Base-by-base conservation (phyloP, 1,140 invertebrate genomes). In the Drosophila subpulchrella region DNA sequence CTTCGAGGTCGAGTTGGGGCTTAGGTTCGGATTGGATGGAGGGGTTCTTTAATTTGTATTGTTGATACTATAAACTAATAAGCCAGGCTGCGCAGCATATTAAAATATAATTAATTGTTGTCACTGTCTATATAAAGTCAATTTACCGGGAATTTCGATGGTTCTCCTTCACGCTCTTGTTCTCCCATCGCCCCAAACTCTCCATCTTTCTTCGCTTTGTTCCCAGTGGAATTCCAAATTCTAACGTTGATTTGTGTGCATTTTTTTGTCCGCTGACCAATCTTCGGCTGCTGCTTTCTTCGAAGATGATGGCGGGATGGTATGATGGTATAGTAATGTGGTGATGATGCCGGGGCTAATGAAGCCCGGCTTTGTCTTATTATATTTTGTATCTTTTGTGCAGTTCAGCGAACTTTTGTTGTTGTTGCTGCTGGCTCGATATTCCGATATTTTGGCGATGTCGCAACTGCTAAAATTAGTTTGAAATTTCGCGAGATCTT, bases 101-200 rank as follows among this genome's bases (percentile, higher is more conserved):
- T 89, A 89, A 88, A 84, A 89, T 81, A 88, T 88, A 88, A 88
- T 88, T 88, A 89, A 88, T 88, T 89, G 84, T 89, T 88, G 79
- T 89, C 83, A 88, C 83, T 83, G 84, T 89, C 84, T 89, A 88
- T 88, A 72, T 89, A 88, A 88, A 89, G 84, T 89, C 83, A 82
- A 88, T 88, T 88, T 89, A 79, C 78, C 71, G 51, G 78, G 74
- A 86, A 76, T 86, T 81, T 86, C 73, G 24, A 44, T 36, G 55
- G 46, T 48, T 20, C 20, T 20, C 20, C 20, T 20, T 20, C 20
- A 1, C 20, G 2, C 38, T 55, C 36, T 15, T 10, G 38, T 54
- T 66, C 30, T 34, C 13, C 44, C 39, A 54, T 32, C 44, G 39
- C 15, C 24, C 34, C 32, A 32, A 42, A 38, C 24, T 59, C 63